A percentile compares a stretch with the other conserved stretches of the same genome.
Evolutionary conservation across 2,888 invertebrate species (phyloP).

Genomic region (Coenonympha arcania): DNA sequence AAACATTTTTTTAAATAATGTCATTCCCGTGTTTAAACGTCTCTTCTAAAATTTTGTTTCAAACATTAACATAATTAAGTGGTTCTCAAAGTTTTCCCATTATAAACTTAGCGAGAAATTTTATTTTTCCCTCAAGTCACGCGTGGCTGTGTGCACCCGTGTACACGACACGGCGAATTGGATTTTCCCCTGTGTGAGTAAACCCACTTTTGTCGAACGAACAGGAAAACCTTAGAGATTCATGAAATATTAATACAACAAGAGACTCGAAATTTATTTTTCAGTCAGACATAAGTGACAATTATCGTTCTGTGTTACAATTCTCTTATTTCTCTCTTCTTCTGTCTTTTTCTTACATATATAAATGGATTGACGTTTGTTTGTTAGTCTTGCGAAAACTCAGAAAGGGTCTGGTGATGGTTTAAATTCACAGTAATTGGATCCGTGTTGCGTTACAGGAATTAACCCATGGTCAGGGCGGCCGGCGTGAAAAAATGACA

Average conservation of each 20-base stretch:
- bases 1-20: constrained; percentile 50
- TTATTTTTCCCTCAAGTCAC: constrained; percentile 75
- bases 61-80: constrained; percentile 76
- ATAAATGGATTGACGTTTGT: no score
- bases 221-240: constrained; percentile 69
- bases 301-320: constrained; percentile 9
- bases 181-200: constrained; percentile 70
- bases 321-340: no score
- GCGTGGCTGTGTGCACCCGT: constrained; percentile 65
- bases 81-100: constrained; percentile 76
- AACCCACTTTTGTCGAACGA: constrained; percentile 71
- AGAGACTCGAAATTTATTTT: constrained; percentile 34
- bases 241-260: constrained; percentile 63
- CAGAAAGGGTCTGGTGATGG: no score
- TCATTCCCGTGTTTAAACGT: constrained; percentile 69
- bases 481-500: no score
- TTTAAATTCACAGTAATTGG: no score
- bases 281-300: constrained; percentile 7
- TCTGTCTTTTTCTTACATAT: no score
- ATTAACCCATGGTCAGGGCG: no score
- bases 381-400: no score
- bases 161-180: constrained; percentile 67
- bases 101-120: constrained; percentile 76
- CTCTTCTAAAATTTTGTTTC: constrained; percentile 74
- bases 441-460: no score